Evolutionary conservation across 2,113 vertebrate genomes (phyloP), one percentile per base, ranked within the genome.

Genomic region (Corynorhinus townsendii): DNA sequence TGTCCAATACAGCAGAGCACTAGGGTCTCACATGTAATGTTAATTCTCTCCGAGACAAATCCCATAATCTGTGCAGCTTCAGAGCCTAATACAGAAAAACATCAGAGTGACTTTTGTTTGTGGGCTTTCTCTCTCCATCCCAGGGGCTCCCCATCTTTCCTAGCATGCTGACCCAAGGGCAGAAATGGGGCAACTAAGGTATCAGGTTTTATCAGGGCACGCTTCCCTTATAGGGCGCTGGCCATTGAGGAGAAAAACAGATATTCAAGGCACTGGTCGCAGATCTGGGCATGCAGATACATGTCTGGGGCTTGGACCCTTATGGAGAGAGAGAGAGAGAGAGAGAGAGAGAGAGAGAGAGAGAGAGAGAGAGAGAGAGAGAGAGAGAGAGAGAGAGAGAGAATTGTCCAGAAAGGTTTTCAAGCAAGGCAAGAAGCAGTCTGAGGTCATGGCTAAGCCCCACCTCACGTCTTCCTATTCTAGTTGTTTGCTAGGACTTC

Each of bases 31-130:
- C 94, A 22, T 91, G 94, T 95, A 96, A 95, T 94, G 92, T 97
- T 86, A 96, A 97, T 96, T 95, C 92, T 92, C 95, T 90, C 96
- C 75, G 86, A 97, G 97, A 96, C 94, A 96, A 97, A 97, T 97
- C 96, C 97, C 95, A 87, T 97, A 90, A 95, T 95, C 96, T 96
- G 94, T 95, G 90, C 64, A 87, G 92, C 95, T 96, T 93, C 90
- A 81, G 75, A 90, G 92, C 69, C 88, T 59, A 92, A 89, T 66
- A 83, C 93, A 9, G 35, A 79, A 95, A 95, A 96, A 95, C 75
- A 89, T 85, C 4, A 0, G 82, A 79, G 80, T 86, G 59, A 72
- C 72, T 95, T 95, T 93, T 66, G 62, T 96, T 95, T 68, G 75
- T 73, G 17, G n/a, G 91, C 89, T 93, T 89, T 49, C 90, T 89